phyloP scores from a whole-genome alignment of 2,797 vertebrate genomes.

The Epinephelus awoara region DNA sequence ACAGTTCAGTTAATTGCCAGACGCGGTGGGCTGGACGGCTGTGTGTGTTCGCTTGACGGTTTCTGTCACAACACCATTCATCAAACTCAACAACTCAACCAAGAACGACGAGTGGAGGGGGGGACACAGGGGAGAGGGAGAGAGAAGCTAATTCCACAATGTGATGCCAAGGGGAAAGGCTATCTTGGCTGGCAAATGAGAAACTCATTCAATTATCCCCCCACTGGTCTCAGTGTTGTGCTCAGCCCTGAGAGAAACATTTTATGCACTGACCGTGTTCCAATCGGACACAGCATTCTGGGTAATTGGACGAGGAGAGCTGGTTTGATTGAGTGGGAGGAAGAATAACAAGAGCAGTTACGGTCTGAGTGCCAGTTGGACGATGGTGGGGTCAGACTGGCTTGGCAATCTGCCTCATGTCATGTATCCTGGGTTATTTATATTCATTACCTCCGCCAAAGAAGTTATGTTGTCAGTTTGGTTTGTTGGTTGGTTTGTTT shows the following conservation, averaged over 20 bases:
- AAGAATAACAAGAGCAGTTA: conserved; percentile 43
- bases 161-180: conserved; percentile 60
- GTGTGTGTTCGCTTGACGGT: conserved; percentile 60
- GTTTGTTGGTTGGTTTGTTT: too few species aligned
- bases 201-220: conserved; percentile 64
- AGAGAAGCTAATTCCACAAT: conserved; percentile 52
- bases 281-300: conserved; percentile 56
- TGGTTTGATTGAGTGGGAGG: conserved; percentile 59
- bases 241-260: conserved; percentile 35
- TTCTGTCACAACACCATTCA: conserved; percentile 81
- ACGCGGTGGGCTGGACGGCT: conserved; percentile 47
- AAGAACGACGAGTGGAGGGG: conserved; percentile 26
- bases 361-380: conserved; percentile 30
- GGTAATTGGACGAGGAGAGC: conserved; percentile 66
- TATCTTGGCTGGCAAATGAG: conserved; percentile 65
- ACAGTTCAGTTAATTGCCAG: conserved; percentile 69
- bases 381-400: conserved; percentile 1
- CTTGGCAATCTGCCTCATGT: conserved; percentile 20
- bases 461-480: too few species aligned
- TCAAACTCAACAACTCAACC: conserved; percentile 68
- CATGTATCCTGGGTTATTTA: conserved; percentile 25
- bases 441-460: conserved; percentile 3
- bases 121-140: conserved; percentile 10
- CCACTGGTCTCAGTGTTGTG: conserved; percentile 20
- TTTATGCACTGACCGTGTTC: conserved; percentile 37